Base-by-base conservation (phyloP, 1,140 invertebrate species). In the Armadillidium nasatum region DNA sequence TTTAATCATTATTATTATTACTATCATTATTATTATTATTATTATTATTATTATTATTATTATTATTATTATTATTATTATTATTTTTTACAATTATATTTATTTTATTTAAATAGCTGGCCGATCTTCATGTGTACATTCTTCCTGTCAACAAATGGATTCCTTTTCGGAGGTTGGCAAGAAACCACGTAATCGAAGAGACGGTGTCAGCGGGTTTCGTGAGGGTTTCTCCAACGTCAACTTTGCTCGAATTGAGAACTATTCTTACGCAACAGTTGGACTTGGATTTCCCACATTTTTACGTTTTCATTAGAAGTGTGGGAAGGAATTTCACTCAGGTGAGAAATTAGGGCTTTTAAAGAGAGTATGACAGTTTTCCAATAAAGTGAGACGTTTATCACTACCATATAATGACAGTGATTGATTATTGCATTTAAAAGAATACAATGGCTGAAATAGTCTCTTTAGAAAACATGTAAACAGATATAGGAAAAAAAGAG, bases 271-370 rank as follows among this genome's bases (percentile, higher is more conserved):
- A 72, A 23, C 79, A 80, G 44, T 71, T 80, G 23, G 79, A 80
- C 11, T 73, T 77, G 4, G 76, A 78, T 15, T 23, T 80, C 11
- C 79, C 76, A 0, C 76, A 80, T n/a, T 68, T 74, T 23, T 78
- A 68, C 71, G 79, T 80, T 11, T 80, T 74, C 46, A 80, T 80
- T 54, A 80, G 77, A 71, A 74, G 79, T 43, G 76, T 80, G 10
- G 79, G 79, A 22, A 78, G 79, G 50, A 80, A 80, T 23, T 80
- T 80, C 43, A 79, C 78, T 9, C 78, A 79, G 78, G 78, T 79
- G 44, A 44, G 13, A 7, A 15, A 22, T 22, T 19, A 68, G 66
- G 0, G 66, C n/a, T 21, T 9, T n/a, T 68, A 21, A 21, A 21
- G 10, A 10, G 1, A 11, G 19, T 68, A 0, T 13, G 19, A 21